Evolutionary conservation across 2,797 vertebrate genomes (phyloP).

Genomic region (Poecilia wingei): DNA sequence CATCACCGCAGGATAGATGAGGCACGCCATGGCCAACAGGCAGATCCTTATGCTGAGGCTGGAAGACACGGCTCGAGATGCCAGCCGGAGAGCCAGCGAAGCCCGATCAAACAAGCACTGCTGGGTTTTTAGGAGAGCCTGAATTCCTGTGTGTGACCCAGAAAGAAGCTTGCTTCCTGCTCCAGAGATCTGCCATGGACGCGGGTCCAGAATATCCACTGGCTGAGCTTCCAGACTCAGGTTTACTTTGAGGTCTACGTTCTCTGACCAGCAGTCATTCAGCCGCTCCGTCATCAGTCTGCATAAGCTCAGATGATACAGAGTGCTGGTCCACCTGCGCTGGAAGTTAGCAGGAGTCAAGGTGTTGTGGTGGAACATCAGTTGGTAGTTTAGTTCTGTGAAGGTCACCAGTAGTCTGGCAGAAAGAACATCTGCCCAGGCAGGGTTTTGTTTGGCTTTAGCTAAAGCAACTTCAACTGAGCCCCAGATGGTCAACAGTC

Average conservation of each 20-base stretch:
- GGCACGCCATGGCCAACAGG: slow-evolving; percentile 80
- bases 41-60: slow-evolving; percentile 82
- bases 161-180: slow-evolving; percentile 26
- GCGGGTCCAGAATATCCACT: slow-evolving; percentile 32
- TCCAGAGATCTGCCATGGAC: slow-evolving; percentile 55
- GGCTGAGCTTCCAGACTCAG: slow-evolving; percentile 22
- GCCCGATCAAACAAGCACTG: slow-evolving; percentile 78
- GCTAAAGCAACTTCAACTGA: slow-evolving; percentile 61
- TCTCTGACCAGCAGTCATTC: slow-evolving; percentile 80
- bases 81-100: slow-evolving; percentile 69
- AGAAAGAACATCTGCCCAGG: slow-evolving; percentile 81
- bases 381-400: slow-evolving; percentile 73
- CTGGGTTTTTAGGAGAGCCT: slow-evolving; percentile 66
- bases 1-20: slow-evolving; percentile 87
- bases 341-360: slow-evolving; percentile 51
- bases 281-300: slow-evolving; percentile 76
- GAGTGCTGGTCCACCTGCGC: slow-evolving; percentile 51
- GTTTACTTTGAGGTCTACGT: slow-evolving; percentile 66
- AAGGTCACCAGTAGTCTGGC: slow-evolving; percentile 78
- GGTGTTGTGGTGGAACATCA: slow-evolving; percentile 45
- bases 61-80: slow-evolving; percentile 78
- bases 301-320: slow-evolving; percentile 71
- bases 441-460: slow-evolving; percentile 70
- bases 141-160: slow-evolving; percentile 50
- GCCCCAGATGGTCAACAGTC: slow-evolving; percentile 76